Evolutionary conservation across 2,113 vertebrate species (phyloP).

Genomic region (Hipposideros armiger): DNA sequence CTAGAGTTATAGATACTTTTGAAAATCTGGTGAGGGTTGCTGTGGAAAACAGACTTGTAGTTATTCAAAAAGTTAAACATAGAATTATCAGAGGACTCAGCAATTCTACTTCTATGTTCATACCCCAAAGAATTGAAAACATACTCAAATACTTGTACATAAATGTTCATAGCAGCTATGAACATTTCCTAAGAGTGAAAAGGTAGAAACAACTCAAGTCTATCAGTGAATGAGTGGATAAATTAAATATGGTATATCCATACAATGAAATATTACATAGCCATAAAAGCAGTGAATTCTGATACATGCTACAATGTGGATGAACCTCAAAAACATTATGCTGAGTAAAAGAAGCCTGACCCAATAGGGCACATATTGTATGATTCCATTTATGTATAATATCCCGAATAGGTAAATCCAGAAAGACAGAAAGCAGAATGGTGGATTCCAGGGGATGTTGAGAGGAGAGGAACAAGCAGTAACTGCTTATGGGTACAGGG

Average conservation of each 20-base stretch:
- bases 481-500: too few relatives aligned
- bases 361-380: too few relatives aligned
- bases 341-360: too few relatives aligned
- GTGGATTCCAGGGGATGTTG: too few relatives aligned
- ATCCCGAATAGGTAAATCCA: too few relatives aligned
- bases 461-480: too few relatives aligned
- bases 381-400: too few relatives aligned
- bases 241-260: background rate
- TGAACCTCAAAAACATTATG: background rate
- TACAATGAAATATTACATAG: background rate
- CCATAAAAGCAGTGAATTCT: background rate
- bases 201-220: background rate
- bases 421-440: too few relatives aligned
- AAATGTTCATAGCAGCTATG: background rate
- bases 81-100: background rate
- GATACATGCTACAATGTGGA: background rate
- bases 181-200: background rate
- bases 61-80: constrained; percentile 11
- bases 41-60: background rate
- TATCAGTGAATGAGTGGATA: too few relatives aligned
- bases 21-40: background rate
- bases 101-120: background rate
- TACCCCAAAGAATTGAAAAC: background rate
- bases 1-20: background rate
- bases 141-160: background rate